Conservation (phyloP, 2,888 invertebrate species). For the Dicyrtomina minuta region DNA sequence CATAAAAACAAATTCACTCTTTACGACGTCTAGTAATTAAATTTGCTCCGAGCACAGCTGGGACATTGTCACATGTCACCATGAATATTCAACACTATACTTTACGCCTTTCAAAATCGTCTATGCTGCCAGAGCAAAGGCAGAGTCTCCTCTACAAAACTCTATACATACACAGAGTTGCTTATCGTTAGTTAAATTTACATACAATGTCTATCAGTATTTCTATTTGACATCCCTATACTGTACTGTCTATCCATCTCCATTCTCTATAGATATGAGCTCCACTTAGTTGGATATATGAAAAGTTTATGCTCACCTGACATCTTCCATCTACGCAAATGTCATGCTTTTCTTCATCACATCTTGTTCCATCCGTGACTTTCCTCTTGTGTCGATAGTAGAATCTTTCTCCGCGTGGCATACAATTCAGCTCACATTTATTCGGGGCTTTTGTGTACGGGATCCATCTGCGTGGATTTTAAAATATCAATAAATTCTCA, state of each 20-base stretch:
- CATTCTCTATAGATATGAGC: too few species aligned
- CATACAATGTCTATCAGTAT: too few species aligned
- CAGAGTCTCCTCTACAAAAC: too few species aligned
- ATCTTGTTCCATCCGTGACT: conserved; percentile 81
- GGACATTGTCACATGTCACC: conserved; percentile 11
- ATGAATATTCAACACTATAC: conserved; percentile 11
- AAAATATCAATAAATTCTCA: neutral
- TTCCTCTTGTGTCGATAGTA: conserved; percentile 81
- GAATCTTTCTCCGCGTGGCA: conserved; percentile 86
- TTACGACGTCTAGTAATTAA: conserved; percentile 24
- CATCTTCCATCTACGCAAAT: conserved; percentile 95
- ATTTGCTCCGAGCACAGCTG: conserved; percentile 13
- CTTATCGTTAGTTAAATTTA: too few species aligned
- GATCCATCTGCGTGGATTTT: conserved; percentile 68
- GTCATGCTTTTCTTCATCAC: conserved; percentile 78
- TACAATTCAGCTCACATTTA: conserved; percentile 93
- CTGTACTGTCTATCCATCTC: too few species aligned
- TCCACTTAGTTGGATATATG: too few species aligned
- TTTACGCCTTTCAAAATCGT: neutral
- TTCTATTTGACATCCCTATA: too few species aligned
- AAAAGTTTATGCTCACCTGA: conserved; percentile 66
- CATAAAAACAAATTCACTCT: conserved; percentile 21
- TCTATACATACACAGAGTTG: too few species aligned
- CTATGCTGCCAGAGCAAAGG: too few species aligned
- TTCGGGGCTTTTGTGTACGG: conserved; percentile 84